Evolutionary conservation across 2,113 vertebrate species (phyloP).

Genomic region (Calyptommatus sinebrachiatus): DNA sequence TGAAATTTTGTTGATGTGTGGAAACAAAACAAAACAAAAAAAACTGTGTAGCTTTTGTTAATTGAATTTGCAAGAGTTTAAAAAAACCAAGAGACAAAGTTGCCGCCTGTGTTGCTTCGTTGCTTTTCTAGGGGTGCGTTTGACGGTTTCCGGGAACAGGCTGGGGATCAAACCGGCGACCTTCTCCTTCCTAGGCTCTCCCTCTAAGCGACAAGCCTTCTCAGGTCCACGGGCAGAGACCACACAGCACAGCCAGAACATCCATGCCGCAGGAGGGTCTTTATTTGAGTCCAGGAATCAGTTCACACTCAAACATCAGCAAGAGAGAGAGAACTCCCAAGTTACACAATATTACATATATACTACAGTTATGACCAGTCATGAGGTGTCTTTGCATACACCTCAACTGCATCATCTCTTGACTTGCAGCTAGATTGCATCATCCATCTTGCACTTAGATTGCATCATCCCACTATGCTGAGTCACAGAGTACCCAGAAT

Average conservation of each 20-base stretch:
- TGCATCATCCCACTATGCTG: no score
- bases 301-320: neutral
- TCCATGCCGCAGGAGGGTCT: neutral
- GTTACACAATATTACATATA: no score
- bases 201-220: no score
- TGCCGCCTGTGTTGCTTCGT: constrained; percentile 10
- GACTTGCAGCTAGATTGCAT: no score
- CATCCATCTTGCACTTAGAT: no score
- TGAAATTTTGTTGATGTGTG: constrained; percentile 41
- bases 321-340: neutral
- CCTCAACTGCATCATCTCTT: no score
- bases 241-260: no score
- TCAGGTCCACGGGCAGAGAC: no score
- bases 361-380: no score
- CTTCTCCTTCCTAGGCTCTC: no score
- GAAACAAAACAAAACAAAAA: constrained; percentile 19
- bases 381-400: no score
- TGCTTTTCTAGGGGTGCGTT: neutral
- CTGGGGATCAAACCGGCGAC: neutral
- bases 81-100: constrained; percentile 16
- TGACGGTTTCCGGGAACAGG: neutral
- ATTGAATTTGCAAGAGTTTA: constrained; percentile 43
- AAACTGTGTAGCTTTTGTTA: constrained; percentile 38
- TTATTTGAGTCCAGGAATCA: no score
- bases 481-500: neutral